Percentiles rank a stretch among this genome's conserved stretches.
Evolutionary conservation across 1,140 invertebrate species (phyloP).

Genomic region (Drosophila seguyi): DNA sequence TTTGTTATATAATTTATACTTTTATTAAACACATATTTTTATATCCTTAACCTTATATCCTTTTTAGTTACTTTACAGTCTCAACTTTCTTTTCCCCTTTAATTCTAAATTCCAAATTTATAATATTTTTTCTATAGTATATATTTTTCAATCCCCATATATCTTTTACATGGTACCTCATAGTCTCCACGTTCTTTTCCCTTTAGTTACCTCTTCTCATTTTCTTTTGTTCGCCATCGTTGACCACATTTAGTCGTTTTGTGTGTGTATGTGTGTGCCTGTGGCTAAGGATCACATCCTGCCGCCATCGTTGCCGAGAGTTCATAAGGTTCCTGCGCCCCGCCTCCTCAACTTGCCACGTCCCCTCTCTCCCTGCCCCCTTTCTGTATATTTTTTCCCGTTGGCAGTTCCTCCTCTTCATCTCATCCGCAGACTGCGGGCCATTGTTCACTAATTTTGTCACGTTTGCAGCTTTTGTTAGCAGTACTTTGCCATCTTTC

Average conservation of each 20-base stretch:
- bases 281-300: constrained; percentile 58
- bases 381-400: constrained; percentile 31
- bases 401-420: constrained; percentile 34
- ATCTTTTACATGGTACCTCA: background rate
- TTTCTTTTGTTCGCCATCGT: constrained; percentile 74
- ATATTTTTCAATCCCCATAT: background rate
- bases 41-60: too few species aligned
- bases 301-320: constrained; percentile 39
- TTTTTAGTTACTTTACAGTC: too few species aligned
- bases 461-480: constrained; percentile 82
- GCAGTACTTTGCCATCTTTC: constrained; percentile 63
- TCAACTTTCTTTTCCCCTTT: too few species aligned
- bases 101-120: too few species aligned
- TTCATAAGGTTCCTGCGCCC: constrained; percentile 64
- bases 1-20: too few species aligned
- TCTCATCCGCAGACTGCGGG: constrained; percentile 54
- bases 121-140: background rate
- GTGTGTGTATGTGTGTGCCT: constrained; percentile 34
- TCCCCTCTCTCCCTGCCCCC: too few species aligned
- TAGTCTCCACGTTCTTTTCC: background rate
- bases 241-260: constrained; percentile 74
- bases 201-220: constrained; percentile 24
- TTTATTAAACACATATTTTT: too few species aligned
- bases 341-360: background rate
- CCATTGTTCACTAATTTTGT: constrained; percentile 84